Evolutionary conservation across 1,140 invertebrate genomes (phyloP), one percentile per base, ranked within the genome.

Genomic region (Pararge aegeria): DNA sequence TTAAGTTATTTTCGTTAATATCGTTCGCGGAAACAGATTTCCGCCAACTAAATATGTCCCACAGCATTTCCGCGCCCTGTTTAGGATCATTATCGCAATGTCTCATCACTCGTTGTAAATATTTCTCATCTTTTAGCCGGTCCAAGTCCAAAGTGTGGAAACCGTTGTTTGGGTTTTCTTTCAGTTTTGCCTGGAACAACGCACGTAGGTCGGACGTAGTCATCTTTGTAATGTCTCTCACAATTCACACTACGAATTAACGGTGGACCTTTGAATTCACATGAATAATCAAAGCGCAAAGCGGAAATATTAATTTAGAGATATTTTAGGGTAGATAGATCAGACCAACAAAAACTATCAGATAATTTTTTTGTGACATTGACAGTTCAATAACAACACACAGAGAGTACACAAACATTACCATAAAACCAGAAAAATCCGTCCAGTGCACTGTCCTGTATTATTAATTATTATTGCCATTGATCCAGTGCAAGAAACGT

Each of bases 41-140:
- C 60, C 97, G 92, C 96, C 97, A 99, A 65, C 93, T 91, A 61
- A 96, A 93, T 24, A 95, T 94, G 4, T 95, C 94, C 92, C 95
- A 96, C 0, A 98, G 85, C 93, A 97, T 96, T 13, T 93, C 92
- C 0, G 95, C 82, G 0, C 96, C 92, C 55, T 65, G 34, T 38
- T 82, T 78, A 0, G 70, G 59, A 40, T 89, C 81, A 21, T 82
- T 71, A 2, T 84, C 84, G 4, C 55, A 44, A 27, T 91, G 90
- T 38, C 66, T 64, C 2, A 91, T 40, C 16, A 87, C 72, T 38
- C 87, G 73, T 12, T 72, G 72, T 3, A 91, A 30, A 59, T 88
- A 91, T 64, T 73, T 80, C n/a, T 91, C 89, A 52, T 91, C 82
- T 46, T 82, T 83, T 0, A 78, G 38, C 5, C 85, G 58, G n/a